These are phyloP conservation scores for Cacatua alba DNA, from an alignment of 2,113 vertebrate genomes.

Conservation along the genomic window DNA sequence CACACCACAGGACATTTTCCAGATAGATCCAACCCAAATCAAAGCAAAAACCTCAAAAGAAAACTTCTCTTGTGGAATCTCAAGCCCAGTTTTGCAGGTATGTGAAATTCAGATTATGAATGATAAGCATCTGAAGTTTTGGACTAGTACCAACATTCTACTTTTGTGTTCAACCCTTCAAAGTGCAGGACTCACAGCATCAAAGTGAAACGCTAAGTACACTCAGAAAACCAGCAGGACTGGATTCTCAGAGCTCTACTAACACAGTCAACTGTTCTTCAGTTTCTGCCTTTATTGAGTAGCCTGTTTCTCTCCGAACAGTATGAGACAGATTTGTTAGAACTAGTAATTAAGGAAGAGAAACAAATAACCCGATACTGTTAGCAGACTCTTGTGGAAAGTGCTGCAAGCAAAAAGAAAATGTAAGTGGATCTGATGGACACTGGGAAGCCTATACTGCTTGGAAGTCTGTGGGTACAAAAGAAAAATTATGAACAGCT, in stretches of 20 bases:
- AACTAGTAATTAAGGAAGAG: neutral
- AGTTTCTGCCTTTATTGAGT: neutral
- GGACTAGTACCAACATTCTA: neutral
- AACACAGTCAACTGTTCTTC: neutral
- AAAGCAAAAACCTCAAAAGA: constrained; percentile 24
- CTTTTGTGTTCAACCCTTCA: neutral
- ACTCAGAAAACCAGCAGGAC: constrained; percentile 15
- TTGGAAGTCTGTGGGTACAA: neutral
- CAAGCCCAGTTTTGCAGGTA: neutral
- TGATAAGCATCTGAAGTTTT: constrained; percentile 2
- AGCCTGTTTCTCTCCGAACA: neutral
- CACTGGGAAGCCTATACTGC: neutral
- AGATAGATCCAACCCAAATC: neutral
- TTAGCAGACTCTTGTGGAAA: neutral
- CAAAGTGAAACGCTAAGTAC: neutral
- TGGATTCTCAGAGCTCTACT: neutral
- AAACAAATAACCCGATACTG: neutral
- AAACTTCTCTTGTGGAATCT: neutral
- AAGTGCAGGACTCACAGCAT: neutral
- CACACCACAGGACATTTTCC: neutral
- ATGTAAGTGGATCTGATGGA: neutral
- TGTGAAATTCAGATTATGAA: neutral
- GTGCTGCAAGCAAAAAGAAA: neutral
- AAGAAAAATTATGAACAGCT: neutral
- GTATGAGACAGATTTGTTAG: neutral